These are phyloP conservation scores for Umimayanthus kanabou DNA, from an alignment of 92 coral and sea anemone species.

Conservation along the genomic window DNA sequence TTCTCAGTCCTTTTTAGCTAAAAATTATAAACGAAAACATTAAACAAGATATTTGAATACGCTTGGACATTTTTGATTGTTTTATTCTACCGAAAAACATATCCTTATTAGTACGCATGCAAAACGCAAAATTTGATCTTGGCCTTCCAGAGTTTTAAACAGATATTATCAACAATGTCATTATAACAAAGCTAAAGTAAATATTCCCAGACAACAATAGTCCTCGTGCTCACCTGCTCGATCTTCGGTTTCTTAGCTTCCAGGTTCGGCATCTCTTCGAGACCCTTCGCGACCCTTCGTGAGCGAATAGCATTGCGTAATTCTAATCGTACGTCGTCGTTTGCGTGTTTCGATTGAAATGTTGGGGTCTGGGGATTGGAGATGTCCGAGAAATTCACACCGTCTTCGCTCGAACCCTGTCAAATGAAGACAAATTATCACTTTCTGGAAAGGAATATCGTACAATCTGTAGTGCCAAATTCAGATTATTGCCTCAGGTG, in stretches of 20 bases:
- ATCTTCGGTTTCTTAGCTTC: slow-evolving; percentile 79
- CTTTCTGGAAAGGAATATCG: slow-evolving; percentile 16
- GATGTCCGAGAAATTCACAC: slow-evolving; percentile 65
- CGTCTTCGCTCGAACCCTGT: slow-evolving; percentile 86
- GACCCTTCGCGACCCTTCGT: slow-evolving; percentile 88
- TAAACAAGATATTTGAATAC: neutral
- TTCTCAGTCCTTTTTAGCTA: neutral
- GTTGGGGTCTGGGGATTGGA: slow-evolving; percentile 64
- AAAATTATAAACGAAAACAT: neutral
- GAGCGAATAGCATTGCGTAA: slow-evolving; percentile 85
- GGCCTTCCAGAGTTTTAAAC: neutral
- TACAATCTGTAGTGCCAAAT: neutral
- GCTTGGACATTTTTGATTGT: neutral
- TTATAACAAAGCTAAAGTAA: no score
- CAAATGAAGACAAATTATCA: neutral
- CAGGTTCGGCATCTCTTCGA: slow-evolving; percentile 85
- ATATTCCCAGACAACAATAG: neutral
- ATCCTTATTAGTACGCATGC: neutral
- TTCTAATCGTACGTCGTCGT: slow-evolving; percentile 86
- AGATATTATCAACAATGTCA: neutral
- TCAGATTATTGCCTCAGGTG: neutral
- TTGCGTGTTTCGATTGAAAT: slow-evolving; percentile 52
- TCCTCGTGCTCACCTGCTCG: slow-evolving; percentile 63
- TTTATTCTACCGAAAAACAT: neutral
- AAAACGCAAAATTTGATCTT: neutral